Percentiles rank a stretch among this genome's conserved stretches.
Conservation (phyloP, 1,140 invertebrate genomes). For the Pseudomyrmex concolor region DNA sequence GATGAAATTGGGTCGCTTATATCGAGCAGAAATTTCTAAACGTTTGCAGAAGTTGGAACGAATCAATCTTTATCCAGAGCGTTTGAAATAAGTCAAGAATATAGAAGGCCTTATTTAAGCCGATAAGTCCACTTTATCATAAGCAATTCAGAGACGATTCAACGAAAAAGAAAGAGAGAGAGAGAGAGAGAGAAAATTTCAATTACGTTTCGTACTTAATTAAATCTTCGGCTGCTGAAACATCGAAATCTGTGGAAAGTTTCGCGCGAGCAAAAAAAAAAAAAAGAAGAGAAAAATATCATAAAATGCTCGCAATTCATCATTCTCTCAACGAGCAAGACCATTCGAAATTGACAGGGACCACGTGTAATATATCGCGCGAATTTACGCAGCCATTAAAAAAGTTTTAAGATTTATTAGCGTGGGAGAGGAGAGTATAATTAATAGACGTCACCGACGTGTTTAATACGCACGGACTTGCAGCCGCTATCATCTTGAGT, state of each 20-base stretch:
- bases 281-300: too few species aligned
- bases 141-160: slow-evolving; percentile 21
- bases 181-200: slow-evolving; percentile 7
- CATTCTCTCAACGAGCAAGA: slow-evolving; percentile 31
- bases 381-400: slow-evolving; percentile 51
- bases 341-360: slow-evolving; percentile 40
- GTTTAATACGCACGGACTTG: slow-evolving; percentile 38
- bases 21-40: neutral
- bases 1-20: too few species aligned
- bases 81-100: slow-evolving; percentile 32
- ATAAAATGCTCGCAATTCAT: slow-evolving; percentile 25
- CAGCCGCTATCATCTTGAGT: slow-evolving; percentile 19
- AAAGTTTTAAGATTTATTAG: slow-evolving; percentile 55
- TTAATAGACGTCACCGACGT: slow-evolving; percentile 33
- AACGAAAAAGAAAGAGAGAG: too few species aligned
- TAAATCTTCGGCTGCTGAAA: slow-evolving; percentile 46
- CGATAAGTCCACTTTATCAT: slow-evolving; percentile 49
- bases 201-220: slow-evolving; percentile 53
- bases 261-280: neutral
- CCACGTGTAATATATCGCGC: slow-evolving; percentile 42
- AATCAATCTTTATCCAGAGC: slow-evolving; percentile 20
- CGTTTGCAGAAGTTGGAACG: slow-evolving; percentile 17
- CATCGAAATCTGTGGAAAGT: slow-evolving; percentile 30
- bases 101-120: neutral
- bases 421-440: neutral